phyloP scores from a whole-genome alignment of 2,888 invertebrate genomes.

The Chalcis sispes region DNA sequence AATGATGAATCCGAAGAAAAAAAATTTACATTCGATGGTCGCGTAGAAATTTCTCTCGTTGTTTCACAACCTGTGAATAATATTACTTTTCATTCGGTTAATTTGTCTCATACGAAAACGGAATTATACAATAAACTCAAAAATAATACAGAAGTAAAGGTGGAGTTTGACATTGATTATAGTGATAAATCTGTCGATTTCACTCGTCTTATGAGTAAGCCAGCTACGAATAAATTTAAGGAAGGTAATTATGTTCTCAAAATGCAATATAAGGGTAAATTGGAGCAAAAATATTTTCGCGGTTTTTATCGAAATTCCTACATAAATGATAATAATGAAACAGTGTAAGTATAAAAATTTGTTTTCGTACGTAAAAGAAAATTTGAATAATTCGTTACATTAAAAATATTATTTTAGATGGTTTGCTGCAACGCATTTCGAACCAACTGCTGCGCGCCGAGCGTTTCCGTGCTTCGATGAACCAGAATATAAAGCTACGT shows the following conservation, averaged over 20 bases:
- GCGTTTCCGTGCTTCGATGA: constrained; percentile 89
- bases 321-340: constrained; percentile 74
- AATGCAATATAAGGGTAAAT: constrained; percentile 77
- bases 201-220: not conserved
- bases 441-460: constrained; percentile 81
- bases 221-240: constrained; percentile 1
- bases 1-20: constrained; percentile 12
- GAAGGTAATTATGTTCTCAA: constrained; percentile 14
- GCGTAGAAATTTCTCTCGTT: constrained; percentile 10
- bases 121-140: not conserved
- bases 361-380: too few species aligned
- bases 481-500: constrained; percentile 83
- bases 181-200: not conserved
- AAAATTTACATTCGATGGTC: constrained; percentile 45
- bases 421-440: constrained; percentile 83
- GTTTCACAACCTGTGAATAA: not conserved
- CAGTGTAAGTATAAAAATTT: constrained; percentile 67
- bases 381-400: not conserved
- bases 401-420: constrained; percentile 74
- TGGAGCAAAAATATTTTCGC: constrained; percentile 80
- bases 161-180: not conserved
- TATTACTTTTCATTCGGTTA: constrained; percentile 39
- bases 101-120: constrained; percentile 15
- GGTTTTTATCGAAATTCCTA: constrained; percentile 85
- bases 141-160: not conserved